phyloP scores from a whole-genome alignment of 2,888 invertebrate species.

The Drosophila mayaguana region DNA sequence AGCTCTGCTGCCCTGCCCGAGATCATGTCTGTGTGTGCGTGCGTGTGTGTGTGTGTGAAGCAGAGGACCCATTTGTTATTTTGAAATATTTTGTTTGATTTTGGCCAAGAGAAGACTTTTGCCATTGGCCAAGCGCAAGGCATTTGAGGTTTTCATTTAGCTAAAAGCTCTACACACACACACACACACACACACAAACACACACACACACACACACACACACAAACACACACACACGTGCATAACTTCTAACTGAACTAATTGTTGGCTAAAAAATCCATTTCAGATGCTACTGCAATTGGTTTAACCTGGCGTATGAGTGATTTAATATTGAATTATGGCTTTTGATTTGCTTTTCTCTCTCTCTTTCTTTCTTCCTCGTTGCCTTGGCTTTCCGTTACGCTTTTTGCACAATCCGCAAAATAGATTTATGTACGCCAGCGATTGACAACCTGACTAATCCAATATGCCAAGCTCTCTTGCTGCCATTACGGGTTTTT shows the following conservation, averaged over 20 bases:
- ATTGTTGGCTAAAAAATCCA: constrained; percentile 63
- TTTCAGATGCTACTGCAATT: constrained; percentile 58
- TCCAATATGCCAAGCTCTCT: constrained; percentile 55
- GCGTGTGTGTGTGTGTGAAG: constrained; percentile 5
- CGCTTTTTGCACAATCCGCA: constrained; percentile 49
- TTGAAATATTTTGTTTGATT: constrained; percentile 81
- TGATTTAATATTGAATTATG: constrained; percentile 79
- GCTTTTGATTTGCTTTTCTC: constrained; percentile 52
- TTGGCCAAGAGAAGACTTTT: constrained; percentile 62
- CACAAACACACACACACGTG: constrained; percentile 7
- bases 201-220: constrained; percentile 14
- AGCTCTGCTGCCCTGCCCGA: constrained; percentile 20
- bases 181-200: constrained; percentile 12
- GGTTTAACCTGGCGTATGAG: constrained; percentile 77
- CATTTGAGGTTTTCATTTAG: constrained; percentile 77
- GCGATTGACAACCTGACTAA: constrained; percentile 57
- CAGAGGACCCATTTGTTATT: constrained; percentile 77
- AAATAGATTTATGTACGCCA: constrained; percentile 64
- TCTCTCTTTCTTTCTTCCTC: constrained; percentile 13
- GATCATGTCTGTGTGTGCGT: not conserved
- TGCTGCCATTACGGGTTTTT: constrained; percentile 17
- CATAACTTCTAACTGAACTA: constrained; percentile 65
- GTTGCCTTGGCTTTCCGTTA: constrained; percentile 29
- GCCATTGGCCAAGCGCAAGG: constrained; percentile 35
- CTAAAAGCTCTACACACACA: constrained; percentile 58